A percentile compares a stretch with the other conserved stretches of the same genome.
phyloP scores from a whole-genome alignment of 2,113 vertebrate species.

The Phylloscopus trochilus region DNA sequence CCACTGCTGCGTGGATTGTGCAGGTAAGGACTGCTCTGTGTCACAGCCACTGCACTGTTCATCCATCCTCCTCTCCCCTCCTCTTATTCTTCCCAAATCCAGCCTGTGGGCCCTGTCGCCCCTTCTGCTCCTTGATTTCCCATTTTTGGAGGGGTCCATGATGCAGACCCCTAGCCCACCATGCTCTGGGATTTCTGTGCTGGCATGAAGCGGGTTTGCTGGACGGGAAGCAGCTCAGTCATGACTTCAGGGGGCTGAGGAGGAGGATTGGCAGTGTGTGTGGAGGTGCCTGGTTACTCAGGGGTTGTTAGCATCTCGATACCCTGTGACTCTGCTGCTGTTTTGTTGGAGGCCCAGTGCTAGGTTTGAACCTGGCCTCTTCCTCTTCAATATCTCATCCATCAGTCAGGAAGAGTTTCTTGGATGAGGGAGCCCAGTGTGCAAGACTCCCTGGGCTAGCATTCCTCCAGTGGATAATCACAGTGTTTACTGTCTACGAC shows the following conservation, averaged over 20 bases:
- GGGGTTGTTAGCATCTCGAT: neutral
- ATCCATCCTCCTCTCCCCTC: neutral
- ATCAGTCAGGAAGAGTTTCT: neutral
- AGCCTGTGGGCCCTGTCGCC: neutral
- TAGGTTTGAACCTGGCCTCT: neutral
- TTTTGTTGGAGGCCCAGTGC: neutral
- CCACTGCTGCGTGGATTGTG: constrained; percentile 67
- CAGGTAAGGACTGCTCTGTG: constrained; percentile 43
- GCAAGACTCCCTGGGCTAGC: neutral
- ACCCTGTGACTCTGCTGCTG: neutral
- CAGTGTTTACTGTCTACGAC: neutral
- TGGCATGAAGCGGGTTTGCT: neutral
- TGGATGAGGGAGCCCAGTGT: neutral
- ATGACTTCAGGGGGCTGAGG: neutral
- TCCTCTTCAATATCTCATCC: neutral
- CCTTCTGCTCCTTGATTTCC: neutral
- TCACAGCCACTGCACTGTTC: fast-evolving
- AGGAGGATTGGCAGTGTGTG: neutral
- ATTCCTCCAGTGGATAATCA: constrained; percentile 53
- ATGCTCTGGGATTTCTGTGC: neutral
- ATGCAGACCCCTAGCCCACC: neutral
- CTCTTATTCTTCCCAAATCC: neutral
- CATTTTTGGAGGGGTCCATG: neutral
- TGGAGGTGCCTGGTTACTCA: neutral
- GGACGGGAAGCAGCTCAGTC: neutral